Percentiles rank a stretch among this genome's conserved stretches.
These are phyloP conservation scores for Tribolium freemani DNA, from an alignment of 2,888 invertebrate genomes.

Conservation along the genomic window DNA sequence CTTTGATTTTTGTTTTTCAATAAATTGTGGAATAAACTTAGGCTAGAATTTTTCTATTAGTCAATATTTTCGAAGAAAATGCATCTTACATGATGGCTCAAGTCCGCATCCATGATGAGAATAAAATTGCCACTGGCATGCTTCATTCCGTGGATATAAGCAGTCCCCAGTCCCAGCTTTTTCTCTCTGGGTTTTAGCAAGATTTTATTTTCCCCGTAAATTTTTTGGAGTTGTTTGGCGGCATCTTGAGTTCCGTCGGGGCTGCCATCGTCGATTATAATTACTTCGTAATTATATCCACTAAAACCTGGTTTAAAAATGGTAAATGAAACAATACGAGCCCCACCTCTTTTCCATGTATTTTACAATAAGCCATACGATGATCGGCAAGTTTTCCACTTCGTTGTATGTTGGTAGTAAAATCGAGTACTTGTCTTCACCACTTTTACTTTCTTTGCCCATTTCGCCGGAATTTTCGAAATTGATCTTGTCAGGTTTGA, in stretches of 20 bases:
- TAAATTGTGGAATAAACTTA: constrained; percentile 93
- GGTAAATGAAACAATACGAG: neutral
- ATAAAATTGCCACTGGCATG: constrained; percentile 97
- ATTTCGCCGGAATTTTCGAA: neutral
- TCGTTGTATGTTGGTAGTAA: constrained; percentile 98
- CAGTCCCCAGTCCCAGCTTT: constrained; percentile 97
- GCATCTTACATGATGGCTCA: constrained; percentile 92
- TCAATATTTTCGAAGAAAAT: neutral
- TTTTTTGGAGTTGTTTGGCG: constrained; percentile 89
- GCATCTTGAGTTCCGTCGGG: constrained; percentile 97
- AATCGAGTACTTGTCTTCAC: constrained; percentile 83
- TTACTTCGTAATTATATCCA: constrained; percentile 88
- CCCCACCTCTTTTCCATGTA: constrained; percentile 84
- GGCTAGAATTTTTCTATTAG: constrained; percentile 74
- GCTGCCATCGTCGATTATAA: constrained; percentile 98
- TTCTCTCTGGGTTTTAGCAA: constrained; percentile 89
- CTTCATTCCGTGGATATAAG: constrained; percentile 96
- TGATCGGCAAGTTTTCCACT: constrained; percentile 95
- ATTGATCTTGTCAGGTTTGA: neutral
- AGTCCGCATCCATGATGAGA: constrained; percentile 98
- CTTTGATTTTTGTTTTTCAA: constrained; percentile 82
- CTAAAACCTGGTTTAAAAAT: constrained; percentile 67
- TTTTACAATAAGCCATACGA: constrained; percentile 94
- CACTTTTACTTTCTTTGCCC: constrained; percentile 4
- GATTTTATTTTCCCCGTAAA: constrained; percentile 93